Evolutionary conservation across 64 coral and sea anemone species (phyloP).

Genomic region (Trachythela sp.): DNA sequence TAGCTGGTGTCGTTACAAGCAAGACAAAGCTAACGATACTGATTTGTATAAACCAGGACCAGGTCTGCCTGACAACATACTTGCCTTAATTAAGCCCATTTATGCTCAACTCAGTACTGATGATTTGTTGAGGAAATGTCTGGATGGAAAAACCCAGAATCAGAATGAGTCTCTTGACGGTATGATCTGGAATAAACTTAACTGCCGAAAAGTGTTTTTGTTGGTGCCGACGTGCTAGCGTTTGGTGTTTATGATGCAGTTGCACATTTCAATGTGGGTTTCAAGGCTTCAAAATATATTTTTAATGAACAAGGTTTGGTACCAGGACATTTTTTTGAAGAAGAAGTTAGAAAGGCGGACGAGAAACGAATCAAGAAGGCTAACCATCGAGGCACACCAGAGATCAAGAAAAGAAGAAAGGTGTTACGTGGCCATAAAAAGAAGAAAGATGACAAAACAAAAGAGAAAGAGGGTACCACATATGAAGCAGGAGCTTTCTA

Average conservation of each 20-base stretch:
- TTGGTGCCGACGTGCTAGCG: not conserved
- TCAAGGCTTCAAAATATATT: not conserved
- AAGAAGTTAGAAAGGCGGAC: not conserved
- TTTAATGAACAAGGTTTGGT: not conserved
- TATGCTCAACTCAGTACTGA: not conserved
- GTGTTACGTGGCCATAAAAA: too few species aligned
- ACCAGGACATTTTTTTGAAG: not conserved
- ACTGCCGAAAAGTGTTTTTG: not conserved
- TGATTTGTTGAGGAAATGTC: not conserved
- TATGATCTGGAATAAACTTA: not conserved
- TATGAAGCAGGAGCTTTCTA: slow-evolving; percentile 10
- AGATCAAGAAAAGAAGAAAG: not conserved
- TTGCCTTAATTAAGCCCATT: not conserved
- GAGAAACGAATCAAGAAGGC: not conserved
- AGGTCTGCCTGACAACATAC: not conserved
- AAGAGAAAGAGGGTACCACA: too few species aligned
- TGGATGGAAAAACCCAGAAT: not conserved
- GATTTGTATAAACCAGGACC: too few species aligned
- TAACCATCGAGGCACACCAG: not conserved
- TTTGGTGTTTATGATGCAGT: not conserved
- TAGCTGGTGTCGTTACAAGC: too few species aligned
- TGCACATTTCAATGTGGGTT: not conserved
- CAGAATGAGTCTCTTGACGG: not conserved
- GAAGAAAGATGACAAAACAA: too few species aligned
- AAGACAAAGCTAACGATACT: too few species aligned